phyloP scores from a whole-genome alignment of 53 echinoderm and acorn worm genomes.

The Temnopleurus reevesii region DNA sequence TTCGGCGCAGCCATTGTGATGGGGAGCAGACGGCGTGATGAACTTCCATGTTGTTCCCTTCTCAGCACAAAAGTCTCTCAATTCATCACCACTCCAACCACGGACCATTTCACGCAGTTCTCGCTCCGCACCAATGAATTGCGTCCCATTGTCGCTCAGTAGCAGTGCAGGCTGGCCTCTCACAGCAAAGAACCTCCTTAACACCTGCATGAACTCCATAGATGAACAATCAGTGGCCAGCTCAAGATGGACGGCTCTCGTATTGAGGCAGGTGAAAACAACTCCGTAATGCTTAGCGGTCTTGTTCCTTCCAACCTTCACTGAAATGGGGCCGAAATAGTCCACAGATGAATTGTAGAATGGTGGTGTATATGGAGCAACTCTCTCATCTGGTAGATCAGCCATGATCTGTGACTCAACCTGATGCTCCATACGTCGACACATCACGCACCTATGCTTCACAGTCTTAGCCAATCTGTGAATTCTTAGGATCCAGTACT shows the following conservation, averaged over 20 bases:
- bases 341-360: conserved; percentile 61
- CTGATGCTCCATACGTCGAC: conserved; percentile 43
- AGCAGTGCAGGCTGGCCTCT: conserved; percentile 67
- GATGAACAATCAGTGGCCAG: conserved; percentile 66
- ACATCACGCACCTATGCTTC: conserved; percentile 51
- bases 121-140: conserved; percentile 68
- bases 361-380: conserved; percentile 60
- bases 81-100: conserved; percentile 60
- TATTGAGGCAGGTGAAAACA: conserved; percentile 65
- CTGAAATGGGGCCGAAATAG: conserved; percentile 56
- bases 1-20: conserved; percentile 81
- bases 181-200: conserved; percentile 70
- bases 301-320: conserved; percentile 42
- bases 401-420: conserved; percentile 47
- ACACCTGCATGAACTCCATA: conserved; percentile 64
- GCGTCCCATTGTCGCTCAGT: conserved; percentile 72
- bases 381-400: conserved; percentile 40
- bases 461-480: conserved; percentile 62
- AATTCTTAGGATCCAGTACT: conserved; percentile 57
- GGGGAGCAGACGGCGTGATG: conserved; percentile 75
- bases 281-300: conserved; percentile 55
- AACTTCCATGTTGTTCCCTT: conserved; percentile 66
- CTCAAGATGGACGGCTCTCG: conserved; percentile 77
- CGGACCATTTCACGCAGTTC: conserved; percentile 63
- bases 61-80: conserved; percentile 79